Conservation (phyloP, 2,113 vertebrate species). For the Bubalus kerabau region DNA sequence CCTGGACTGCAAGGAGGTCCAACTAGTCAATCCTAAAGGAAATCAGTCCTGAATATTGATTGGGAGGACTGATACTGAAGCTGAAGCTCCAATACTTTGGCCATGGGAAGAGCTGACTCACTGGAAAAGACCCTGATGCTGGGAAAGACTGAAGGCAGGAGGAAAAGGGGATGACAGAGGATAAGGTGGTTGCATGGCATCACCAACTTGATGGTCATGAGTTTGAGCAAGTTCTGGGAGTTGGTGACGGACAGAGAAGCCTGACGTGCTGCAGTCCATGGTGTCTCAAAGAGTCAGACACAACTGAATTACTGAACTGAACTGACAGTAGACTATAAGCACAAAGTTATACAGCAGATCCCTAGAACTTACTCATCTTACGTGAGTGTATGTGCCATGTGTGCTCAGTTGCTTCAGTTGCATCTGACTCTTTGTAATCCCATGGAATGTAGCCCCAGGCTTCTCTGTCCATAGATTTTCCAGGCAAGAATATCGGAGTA, state of each 20-base stretch:
- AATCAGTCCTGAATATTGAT: background rate
- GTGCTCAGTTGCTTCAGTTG: background rate
- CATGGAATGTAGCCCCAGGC: background rate
- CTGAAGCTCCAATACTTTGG: background rate
- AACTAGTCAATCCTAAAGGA: background rate
- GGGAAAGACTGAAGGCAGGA: background rate
- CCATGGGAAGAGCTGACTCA: background rate
- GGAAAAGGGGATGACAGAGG: background rate
- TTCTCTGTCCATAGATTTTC: background rate
- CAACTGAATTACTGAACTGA: background rate
- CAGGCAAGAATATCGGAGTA: background rate
- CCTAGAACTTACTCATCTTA: background rate
- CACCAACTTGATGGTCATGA: background rate
- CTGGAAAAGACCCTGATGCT: background rate
- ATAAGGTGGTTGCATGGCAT: background rate
- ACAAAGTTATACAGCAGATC: background rate
- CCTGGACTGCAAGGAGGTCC: background rate
- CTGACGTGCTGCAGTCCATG: background rate
- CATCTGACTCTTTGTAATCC: background rate
- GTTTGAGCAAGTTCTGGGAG: background rate
- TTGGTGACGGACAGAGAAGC: background rate
- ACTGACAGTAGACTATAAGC: background rate
- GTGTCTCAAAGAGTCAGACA: background rate
- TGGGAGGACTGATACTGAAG: background rate
- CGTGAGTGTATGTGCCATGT: background rate